These are phyloP conservation scores for Catamblyrhynchus diadema DNA, from an alignment of 2,797 vertebrate species.

Conservation along the genomic window DNA sequence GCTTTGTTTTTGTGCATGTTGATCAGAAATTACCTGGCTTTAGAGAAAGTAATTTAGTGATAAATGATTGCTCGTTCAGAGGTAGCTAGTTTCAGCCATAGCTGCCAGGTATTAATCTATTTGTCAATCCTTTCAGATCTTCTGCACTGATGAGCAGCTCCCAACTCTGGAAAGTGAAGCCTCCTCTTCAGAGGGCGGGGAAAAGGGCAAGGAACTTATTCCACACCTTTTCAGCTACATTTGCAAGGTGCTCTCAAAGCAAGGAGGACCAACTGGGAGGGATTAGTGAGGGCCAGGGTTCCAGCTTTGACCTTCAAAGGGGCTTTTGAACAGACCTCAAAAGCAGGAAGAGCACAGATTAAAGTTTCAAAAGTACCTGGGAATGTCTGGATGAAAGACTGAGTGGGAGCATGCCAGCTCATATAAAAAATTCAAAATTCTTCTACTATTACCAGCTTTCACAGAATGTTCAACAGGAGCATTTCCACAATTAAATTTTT, in stretches of 20 bases:
- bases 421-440: neutral
- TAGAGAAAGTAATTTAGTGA: conserved; percentile 76
- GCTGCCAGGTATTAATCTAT: conserved; percentile 71
- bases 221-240: conserved; percentile 26
- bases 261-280: neutral
- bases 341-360: neutral
- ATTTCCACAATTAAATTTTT: neutral
- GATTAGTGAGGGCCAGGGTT: neutral
- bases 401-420: neutral
- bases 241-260: neutral
- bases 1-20: conserved; percentile 61
- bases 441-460: neutral
- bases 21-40: conserved; percentile 76
- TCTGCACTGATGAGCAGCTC: conserved; percentile 35
- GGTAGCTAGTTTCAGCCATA: conserved; percentile 64
- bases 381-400: neutral
- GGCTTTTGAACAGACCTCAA: conserved; percentile 10
- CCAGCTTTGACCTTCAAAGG: neutral
- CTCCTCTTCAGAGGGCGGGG: neutral
- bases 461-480: neutral
- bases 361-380: neutral
- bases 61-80: conserved; percentile 73
- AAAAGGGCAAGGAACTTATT: conserved; percentile 37
- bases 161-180: conserved; percentile 23
- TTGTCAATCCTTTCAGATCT: conserved; percentile 66